A percentile compares a stretch with the other conserved stretches of the same genome.
Evolutionary conservation across 2,797 vertebrate genomes (phyloP).

Genomic region (Sebastes paucispinis): DNA sequence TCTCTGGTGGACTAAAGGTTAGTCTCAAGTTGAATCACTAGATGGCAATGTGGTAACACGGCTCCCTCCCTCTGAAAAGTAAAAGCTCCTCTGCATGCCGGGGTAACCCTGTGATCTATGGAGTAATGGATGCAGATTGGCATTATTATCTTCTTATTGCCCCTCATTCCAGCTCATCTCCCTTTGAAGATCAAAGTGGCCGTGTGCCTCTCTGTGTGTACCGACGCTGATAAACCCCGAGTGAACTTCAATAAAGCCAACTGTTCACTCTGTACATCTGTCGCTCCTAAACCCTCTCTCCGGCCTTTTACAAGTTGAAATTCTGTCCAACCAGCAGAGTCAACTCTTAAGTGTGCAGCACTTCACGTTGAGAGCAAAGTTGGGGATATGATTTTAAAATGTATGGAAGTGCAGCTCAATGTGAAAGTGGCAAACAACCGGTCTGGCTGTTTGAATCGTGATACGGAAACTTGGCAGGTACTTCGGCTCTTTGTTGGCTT

Average conservation of each 20-base stretch:
- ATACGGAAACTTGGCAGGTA: slow-evolving; percentile 42
- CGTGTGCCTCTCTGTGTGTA: slow-evolving; percentile 65
- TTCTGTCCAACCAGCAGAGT: slow-evolving; percentile 4
- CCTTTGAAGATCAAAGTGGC: slow-evolving; percentile 85
- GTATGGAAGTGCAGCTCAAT: not conserved
- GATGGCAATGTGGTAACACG: slow-evolving; percentile 72
- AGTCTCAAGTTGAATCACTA: slow-evolving; percentile 46
- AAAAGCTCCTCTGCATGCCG: slow-evolving; percentile 2
- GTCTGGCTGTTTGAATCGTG: slow-evolving; percentile 19
- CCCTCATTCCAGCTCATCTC: slow-evolving; percentile 76
- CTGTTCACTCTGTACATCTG: slow-evolving; percentile 62
- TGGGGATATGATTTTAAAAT: not conserved
- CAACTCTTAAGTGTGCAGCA: not conserved
- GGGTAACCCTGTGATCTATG: slow-evolving; percentile 59
- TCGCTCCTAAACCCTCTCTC: slow-evolving; percentile 1
- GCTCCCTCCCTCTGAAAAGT: not conserved
- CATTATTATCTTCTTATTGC: slow-evolving; percentile 80
- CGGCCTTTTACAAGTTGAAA: not conserved
- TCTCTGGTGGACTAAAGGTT: not conserved
- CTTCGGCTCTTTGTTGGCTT: slow-evolving; percentile 47
- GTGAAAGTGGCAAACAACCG: not conserved
- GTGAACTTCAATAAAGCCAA: slow-evolving; percentile 79
- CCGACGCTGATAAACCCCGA: slow-evolving; percentile 73
- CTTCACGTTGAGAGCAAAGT: not conserved
- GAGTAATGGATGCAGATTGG: slow-evolving; percentile 74